A percentile compares a stretch with the other conserved stretches of the same genome.
Conservation (phyloP, 2,888 invertebrate species). For the Drosophila quinaria region DNA sequence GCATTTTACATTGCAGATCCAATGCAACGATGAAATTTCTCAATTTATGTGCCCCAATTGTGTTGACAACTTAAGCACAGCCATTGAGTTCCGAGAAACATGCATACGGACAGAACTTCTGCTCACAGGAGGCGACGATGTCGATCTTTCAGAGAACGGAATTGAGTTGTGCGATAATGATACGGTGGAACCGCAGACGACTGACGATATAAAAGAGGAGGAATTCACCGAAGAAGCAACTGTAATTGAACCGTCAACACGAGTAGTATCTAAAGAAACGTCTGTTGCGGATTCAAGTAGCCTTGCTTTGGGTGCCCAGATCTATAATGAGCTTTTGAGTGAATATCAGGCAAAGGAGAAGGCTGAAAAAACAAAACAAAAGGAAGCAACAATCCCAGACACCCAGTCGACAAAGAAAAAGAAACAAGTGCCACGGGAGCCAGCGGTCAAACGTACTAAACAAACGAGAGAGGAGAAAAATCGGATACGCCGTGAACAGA, state of each 20-base stretch:
- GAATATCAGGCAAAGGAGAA: constrained; percentile 54
- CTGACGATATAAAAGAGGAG: constrained; percentile 9
- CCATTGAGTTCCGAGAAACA: constrained; percentile 60
- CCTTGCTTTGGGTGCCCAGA: constrained; percentile 52
- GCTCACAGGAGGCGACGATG: constrained; percentile 2
- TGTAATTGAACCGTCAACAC: constrained; percentile 7
- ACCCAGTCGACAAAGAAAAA: constrained; percentile 3
- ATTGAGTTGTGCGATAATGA: neutral
- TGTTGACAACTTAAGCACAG: constrained; percentile 40
- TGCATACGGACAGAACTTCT: constrained; percentile 58
- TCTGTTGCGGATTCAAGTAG: constrained; percentile 50
- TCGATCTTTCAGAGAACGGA: neutral
- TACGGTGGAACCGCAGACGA: neutral
- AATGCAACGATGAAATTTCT: constrained; percentile 27
- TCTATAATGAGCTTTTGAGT: constrained; percentile 60
- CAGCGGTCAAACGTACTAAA: neutral
- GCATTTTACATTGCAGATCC: constrained; percentile 34
- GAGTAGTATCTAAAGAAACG: neutral
- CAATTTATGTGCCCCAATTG: constrained; percentile 49
- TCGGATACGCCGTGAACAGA: constrained; percentile 60
- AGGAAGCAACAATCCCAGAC: neutral
- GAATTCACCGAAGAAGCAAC: constrained; percentile 10
- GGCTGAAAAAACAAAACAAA: constrained; percentile 3
- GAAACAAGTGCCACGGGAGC: constrained; percentile 8
- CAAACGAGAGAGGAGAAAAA: constrained; percentile 25